Conservation (phyloP, 2,113 vertebrate genomes). For the Melanerpes formicivorus region DNA sequence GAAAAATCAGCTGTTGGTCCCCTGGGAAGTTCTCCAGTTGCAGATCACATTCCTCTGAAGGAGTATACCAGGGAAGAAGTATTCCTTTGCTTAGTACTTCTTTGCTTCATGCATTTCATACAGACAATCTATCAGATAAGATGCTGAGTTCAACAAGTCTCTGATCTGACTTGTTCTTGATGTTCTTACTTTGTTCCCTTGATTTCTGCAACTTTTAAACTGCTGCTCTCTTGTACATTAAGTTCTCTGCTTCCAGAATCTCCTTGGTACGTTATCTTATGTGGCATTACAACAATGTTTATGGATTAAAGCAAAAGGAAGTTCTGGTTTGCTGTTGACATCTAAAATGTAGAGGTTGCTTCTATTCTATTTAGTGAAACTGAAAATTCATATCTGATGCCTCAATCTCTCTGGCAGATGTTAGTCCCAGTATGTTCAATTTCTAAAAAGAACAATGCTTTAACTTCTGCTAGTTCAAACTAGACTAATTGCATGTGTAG, state of each 20-base stretch:
- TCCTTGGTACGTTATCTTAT: constrained; percentile 29
- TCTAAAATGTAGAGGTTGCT: background rate
- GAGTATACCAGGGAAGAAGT: background rate
- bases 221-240: constrained; percentile 16
- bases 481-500: background rate
- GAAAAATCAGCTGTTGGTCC: background rate
- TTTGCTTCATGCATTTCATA: background rate
- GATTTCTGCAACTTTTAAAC: constrained; percentile 12
- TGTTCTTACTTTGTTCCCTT: constrained; percentile 19
- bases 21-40: background rate
- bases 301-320: constrained; percentile 53
- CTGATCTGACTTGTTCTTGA: background rate
- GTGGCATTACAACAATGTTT: constrained; percentile 8
- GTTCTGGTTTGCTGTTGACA: background rate
- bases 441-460: background rate
- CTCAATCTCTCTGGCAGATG: background rate
- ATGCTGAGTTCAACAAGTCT: background rate
- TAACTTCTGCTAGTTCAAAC: background rate
- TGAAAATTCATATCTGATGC: constrained; percentile 1
- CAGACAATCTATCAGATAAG: background rate
- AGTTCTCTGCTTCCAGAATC: background rate
- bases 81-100: background rate
- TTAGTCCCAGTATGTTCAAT: background rate
- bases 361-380: background rate
- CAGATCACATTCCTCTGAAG: background rate